phyloP scores from a whole-genome alignment of 2,113 vertebrate species.

The Triplophysa siluroides region DNA sequence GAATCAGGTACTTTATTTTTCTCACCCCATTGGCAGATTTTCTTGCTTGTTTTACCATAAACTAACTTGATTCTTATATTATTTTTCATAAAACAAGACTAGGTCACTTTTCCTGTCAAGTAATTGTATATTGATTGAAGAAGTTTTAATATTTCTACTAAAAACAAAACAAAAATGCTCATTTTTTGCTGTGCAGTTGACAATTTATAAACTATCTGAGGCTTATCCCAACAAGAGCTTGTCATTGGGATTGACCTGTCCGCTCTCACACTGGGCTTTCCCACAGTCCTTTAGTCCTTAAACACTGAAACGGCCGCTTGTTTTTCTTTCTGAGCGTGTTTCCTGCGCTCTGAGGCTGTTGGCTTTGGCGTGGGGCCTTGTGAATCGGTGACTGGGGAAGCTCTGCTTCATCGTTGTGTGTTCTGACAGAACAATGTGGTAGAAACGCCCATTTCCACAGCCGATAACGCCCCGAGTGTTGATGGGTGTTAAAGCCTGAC shows the following conservation, averaged over 20 bases:
- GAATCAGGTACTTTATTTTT: too few species aligned
- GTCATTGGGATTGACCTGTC: conserved; percentile 30
- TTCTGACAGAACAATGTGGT: conserved; percentile 63
- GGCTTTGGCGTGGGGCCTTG: conserved; percentile 60
- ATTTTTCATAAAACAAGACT: too few species aligned
- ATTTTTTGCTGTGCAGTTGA: conserved; percentile 8
- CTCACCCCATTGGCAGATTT: too few species aligned
- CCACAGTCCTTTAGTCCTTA: conserved; percentile 33
- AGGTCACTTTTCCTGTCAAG: too few species aligned
- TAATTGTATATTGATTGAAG: too few species aligned
- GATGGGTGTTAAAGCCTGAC: conserved; percentile 58
- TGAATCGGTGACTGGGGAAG: conserved; percentile 37
- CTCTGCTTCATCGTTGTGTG: conserved; percentile 29
- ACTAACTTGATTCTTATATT: too few species aligned
- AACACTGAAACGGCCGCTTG: conserved; percentile 38
- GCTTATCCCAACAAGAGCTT: conserved; percentile 25
- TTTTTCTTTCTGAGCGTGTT: conserved; percentile 62
- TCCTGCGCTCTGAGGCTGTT: conserved; percentile 58
- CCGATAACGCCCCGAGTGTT: conserved; percentile 63
- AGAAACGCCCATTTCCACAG: conserved; percentile 66
- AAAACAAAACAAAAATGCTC: too few species aligned
- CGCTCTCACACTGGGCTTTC: conserved; percentile 40
- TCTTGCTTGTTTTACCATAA: too few species aligned
- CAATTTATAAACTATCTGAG: conserved; percentile 30
- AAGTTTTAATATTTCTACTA: too few species aligned